Conservation (phyloP, 2,888 invertebrate species). For the Gordius sp. region DNA sequence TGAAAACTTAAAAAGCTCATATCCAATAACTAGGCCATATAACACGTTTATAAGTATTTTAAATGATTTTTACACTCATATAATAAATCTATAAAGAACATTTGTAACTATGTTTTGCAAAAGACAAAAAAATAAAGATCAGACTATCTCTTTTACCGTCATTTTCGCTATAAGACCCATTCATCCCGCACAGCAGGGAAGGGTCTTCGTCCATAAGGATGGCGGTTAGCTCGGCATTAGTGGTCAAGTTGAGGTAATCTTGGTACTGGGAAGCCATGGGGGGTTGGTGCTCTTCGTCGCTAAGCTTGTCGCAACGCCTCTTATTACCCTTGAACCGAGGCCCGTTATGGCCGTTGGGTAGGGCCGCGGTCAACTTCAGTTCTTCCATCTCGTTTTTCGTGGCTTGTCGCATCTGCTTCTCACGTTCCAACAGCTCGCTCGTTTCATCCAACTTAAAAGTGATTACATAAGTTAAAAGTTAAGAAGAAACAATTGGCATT, state of each 20-base stretch:
- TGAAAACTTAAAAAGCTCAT: too few species aligned
- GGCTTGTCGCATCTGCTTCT: not conserved
- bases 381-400: not conserved
- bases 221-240: not conserved
- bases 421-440: not conserved
- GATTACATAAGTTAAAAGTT: too few species aligned
- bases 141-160: too few species aligned
- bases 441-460: slow-evolving; percentile 9
- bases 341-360: not conserved
- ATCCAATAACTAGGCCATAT: too few species aligned
- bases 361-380: not conserved
- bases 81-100: too few species aligned
- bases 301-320: not conserved
- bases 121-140: too few species aligned
- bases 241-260: not conserved
- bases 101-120: too few species aligned
- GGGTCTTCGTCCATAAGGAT: not conserved
- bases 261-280: slow-evolving; percentile 3
- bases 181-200: too few species aligned
- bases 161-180: too few species aligned
- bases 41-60: too few species aligned
- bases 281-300: not conserved
- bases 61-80: too few species aligned
- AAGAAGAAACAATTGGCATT: too few species aligned
- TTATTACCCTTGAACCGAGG: not conserved